Evolutionary conservation across 1,140 invertebrate species (phyloP), one percentile per base, ranked within the genome.

Genomic region (Procambarus clarkii): DNA sequence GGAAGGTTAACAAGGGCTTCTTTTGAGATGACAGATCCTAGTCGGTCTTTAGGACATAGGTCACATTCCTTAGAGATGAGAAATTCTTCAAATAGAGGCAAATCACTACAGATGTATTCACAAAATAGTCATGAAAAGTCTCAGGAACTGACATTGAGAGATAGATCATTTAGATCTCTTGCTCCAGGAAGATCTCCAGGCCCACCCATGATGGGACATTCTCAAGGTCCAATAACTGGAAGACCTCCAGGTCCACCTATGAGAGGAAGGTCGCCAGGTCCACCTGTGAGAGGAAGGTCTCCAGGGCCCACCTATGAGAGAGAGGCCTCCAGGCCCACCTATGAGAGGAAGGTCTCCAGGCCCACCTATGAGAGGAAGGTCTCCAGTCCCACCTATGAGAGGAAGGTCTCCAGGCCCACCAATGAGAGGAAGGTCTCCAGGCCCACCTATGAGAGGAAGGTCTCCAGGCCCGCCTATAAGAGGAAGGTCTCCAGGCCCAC

Each of bases 381-480:
- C 85, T 48, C 76, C 85, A 50, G 48, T 13, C 21, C 24, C n/a
- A 44, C 4, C 7, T 13, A 8, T 4, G 44, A 24, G 80, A 82
- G 46, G 11, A 21, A 82, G 80, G 44, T 82, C 54, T 64, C 79
- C 79, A 24, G 58, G 81, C 13, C 13, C 34, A 2, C 1, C 4
- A 46, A 18, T 48, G 58, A 86, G 74, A 78, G 85, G 76, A 78
- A 86, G 85, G 44, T 86, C 74, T 48, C 34, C 85, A 44, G 85
- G 71, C 18, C 44, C 46, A 24, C 44, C 48, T 34, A 21, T 11
- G 5, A 15, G 34, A 71, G 69, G 71, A 86, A 83, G 64, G 45
- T 83, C 81, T 44, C 54, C 48, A 44, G 46, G 13, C 45, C 79
- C 21, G 0, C 54, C 71, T 54, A 54, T 15, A 34, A 58, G 58